Evolutionary conservation across 2,113 vertebrate genomes (phyloP).

Genomic region (Anguilla rostrata): DNA sequence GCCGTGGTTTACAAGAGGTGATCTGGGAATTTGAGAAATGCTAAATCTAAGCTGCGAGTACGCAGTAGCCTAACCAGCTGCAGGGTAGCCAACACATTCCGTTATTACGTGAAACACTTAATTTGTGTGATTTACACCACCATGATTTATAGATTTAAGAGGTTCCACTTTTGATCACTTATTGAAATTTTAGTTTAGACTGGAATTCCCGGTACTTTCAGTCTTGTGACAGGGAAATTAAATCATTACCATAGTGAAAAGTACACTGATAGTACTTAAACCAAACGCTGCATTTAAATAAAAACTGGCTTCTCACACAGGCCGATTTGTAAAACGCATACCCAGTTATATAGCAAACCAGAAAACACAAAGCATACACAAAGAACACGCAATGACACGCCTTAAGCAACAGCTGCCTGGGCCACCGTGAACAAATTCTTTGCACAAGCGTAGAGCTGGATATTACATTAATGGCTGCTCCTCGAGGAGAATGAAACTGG

Average conservation of each 20-base stretch:
- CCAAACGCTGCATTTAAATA: background rate
- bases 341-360: background rate
- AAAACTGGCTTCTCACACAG: background rate
- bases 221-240: background rate
- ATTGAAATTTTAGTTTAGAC: background rate
- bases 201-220: background rate
- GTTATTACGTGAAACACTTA: background rate
- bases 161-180: background rate
- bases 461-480: background rate
- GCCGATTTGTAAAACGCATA: background rate
- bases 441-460: background rate
- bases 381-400: background rate
- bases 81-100: background rate
- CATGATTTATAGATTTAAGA: background rate
- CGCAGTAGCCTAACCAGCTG: background rate
- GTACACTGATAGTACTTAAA: slow-evolving; percentile 30
- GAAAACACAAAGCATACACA: background rate
- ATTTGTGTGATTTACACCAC: no score
- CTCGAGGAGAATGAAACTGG: no score
- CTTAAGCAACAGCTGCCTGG: background rate
- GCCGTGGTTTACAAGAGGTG: background rate
- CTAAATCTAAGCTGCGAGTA: background rate
- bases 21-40: background rate
- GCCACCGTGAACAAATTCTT: background rate
- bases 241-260: background rate